A percentile compares a stretch with the other conserved stretches of the same genome.
Conservation (phyloP, 1,140 invertebrate species). For the Drosophila nigrodunni region DNA sequence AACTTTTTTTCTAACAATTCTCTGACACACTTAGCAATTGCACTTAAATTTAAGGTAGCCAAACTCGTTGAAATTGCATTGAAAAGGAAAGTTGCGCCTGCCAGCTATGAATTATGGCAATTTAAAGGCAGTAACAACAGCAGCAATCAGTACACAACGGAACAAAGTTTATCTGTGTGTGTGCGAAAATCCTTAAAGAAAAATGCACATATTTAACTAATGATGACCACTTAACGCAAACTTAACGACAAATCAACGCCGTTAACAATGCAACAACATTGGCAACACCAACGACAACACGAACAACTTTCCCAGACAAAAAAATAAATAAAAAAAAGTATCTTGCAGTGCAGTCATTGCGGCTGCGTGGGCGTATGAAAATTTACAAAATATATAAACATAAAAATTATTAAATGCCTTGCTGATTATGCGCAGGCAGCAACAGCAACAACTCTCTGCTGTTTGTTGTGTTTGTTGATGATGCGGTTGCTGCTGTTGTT, state of each 20-base stretch:
- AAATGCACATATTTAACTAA: slow-evolving; percentile 83
- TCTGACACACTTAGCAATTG: slow-evolving; percentile 33
- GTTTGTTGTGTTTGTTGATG: slow-evolving; percentile 71
- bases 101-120: slow-evolving; percentile 74
- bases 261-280: slow-evolving; percentile 28
- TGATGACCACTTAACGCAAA: slow-evolving; percentile 81
- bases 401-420: slow-evolving; percentile 81
- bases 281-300: slow-evolving; percentile 37
- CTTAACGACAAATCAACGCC: slow-evolving; percentile 78
- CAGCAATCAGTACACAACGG: slow-evolving; percentile 31
- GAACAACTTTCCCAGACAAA: slow-evolving; percentile 73
- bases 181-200: slow-evolving; percentile 78
- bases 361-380: slow-evolving; percentile 62
- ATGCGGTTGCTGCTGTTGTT: slow-evolving; percentile 55
- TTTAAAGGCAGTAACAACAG: slow-evolving; percentile 50
- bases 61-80: slow-evolving; percentile 35
- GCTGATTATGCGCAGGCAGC: slow-evolving; percentile 77
- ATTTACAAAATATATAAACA: slow-evolving; percentile 76
- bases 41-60: slow-evolving; percentile 33
- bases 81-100: slow-evolving; percentile 62
- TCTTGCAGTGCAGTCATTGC: slow-evolving; percentile 15
- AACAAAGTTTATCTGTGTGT: slow-evolving; percentile 52
- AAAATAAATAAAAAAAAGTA: not conserved
- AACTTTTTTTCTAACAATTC: slow-evolving; percentile 11
- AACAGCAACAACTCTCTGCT: slow-evolving; percentile 12